Conservation (phyloP, 2,888 invertebrate genomes). For the Callinectes sapidus region DNA sequence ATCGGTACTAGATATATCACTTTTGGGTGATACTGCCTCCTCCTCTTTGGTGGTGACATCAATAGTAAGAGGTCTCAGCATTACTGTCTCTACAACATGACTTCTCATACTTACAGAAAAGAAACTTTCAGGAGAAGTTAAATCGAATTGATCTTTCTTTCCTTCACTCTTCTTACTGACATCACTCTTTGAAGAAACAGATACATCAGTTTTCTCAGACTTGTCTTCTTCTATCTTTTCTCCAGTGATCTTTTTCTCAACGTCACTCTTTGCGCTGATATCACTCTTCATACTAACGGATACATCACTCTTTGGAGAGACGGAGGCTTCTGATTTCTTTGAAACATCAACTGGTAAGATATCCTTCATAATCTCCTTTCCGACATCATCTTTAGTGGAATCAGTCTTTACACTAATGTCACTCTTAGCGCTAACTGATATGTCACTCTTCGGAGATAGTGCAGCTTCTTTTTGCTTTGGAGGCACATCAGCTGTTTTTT, state of each 20-base stretch:
- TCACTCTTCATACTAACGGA: neutral
- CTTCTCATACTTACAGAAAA: conserved; percentile 52
- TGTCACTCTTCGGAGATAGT: neutral
- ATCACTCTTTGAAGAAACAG: conserved; percentile 37
- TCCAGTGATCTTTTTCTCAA: neutral
- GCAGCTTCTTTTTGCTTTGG: neutral
- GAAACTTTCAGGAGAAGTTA: conserved; percentile 15
- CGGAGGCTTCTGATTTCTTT: neutral
- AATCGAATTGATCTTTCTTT: neutral
- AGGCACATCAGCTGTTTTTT: neutral
- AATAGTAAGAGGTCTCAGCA: neutral
- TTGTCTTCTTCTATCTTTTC: neutral
- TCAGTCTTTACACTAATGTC: neutral
- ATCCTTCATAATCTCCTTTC: neutral
- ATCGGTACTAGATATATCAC: conserved; percentile 35
- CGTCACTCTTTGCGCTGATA: conserved; percentile 26
- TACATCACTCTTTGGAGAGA: conserved; percentile 29
- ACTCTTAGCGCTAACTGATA: neutral
- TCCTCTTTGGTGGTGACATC: conserved; percentile 16
- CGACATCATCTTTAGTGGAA: neutral
- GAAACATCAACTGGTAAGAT: neutral
- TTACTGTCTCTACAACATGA: conserved; percentile 45
- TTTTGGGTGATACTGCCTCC: conserved; percentile 12
- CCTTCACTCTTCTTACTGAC: neutral
- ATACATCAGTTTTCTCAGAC: conserved; percentile 31